These are phyloP conservation scores for Grapholita molesta DNA, from an alignment of 1,140 invertebrate species.

Conservation along the genomic window DNA sequence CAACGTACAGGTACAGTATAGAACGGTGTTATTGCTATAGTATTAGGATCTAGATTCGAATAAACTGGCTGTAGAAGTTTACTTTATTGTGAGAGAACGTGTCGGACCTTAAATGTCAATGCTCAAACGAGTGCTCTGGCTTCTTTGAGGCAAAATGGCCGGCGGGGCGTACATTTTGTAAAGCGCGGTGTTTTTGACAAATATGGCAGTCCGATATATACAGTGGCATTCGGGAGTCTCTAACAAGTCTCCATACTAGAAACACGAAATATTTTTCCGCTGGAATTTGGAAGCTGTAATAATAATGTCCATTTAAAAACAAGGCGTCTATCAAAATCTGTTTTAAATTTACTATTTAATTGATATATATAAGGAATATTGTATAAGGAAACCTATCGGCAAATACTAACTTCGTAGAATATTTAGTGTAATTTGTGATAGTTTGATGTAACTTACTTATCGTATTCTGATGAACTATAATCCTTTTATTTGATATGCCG, in stretches of 20 bases:
- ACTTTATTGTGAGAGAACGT: not conserved
- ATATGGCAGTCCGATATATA: not conserved
- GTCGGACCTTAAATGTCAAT: constrained; percentile 5
- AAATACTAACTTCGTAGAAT: not conserved
- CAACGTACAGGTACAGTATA: not conserved
- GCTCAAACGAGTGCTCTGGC: not conserved
- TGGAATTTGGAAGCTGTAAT: not conserved
- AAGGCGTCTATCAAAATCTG: too few species aligned
- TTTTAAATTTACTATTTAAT: too few species aligned
- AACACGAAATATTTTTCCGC: not conserved
- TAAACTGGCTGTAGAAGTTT: not conserved
- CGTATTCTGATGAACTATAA: not conserved
- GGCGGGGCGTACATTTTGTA: not conserved
- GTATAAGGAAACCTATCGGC: too few species aligned
- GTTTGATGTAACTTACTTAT: not conserved
- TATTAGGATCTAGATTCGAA: not conserved
- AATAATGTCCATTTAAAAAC: not conserved
- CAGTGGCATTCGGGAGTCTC: not conserved
- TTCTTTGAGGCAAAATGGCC: not conserved
- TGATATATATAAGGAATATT: too few species aligned
- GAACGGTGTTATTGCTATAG: not conserved
- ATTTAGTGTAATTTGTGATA: not conserved
- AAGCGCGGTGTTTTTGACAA: not conserved
- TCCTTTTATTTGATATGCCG: not conserved
- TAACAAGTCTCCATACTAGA: not conserved